These are phyloP conservation scores for Euglossa dilemma DNA, from an alignment of 1,140 invertebrate genomes.

Conservation along the genomic window DNA sequence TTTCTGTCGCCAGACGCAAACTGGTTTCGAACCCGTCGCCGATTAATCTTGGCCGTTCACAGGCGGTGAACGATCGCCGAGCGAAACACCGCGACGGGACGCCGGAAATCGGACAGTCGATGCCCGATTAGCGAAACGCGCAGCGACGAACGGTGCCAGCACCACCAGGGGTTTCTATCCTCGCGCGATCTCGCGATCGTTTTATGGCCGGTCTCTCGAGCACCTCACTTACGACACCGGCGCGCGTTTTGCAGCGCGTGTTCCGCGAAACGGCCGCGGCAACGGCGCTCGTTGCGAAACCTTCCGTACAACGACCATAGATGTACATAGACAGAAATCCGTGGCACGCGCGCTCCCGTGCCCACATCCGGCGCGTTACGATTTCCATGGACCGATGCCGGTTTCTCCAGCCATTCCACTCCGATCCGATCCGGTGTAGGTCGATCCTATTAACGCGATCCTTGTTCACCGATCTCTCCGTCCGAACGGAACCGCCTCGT, in stretches of 20 bases:
- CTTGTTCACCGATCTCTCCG: not conserved
- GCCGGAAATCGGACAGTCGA: too few species aligned
- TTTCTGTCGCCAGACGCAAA: not conserved
- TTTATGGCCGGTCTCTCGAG: constrained; percentile 13
- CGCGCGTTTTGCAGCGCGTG: constrained; percentile 12
- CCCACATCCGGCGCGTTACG: constrained; percentile 39
- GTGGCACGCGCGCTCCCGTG: constrained; percentile 35
- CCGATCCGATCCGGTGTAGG: constrained; percentile 1
- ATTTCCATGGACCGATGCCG: constrained; percentile 24
- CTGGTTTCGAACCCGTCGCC: too few species aligned
- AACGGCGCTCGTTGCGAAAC: constrained; percentile 29
- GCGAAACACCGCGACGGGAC: too few species aligned
- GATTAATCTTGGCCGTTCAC: too few species aligned
- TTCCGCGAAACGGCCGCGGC: constrained; percentile 36
- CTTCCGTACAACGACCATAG: constrained; percentile 30
- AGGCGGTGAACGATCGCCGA: too few species aligned
- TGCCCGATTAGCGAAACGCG: too few species aligned
- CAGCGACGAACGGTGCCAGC: not conserved
- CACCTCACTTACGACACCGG: constrained; percentile 31
- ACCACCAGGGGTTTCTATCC: not conserved
- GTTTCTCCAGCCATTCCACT: not conserved
- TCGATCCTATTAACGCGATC: constrained; percentile 19
- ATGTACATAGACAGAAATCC: constrained; percentile 40
- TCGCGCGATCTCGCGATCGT: not conserved
- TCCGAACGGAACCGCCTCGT: not conserved